These are phyloP conservation scores for Aphaenogaster floridana DNA, from an alignment of 1,140 invertebrate genomes.

Conservation along the genomic window DNA sequence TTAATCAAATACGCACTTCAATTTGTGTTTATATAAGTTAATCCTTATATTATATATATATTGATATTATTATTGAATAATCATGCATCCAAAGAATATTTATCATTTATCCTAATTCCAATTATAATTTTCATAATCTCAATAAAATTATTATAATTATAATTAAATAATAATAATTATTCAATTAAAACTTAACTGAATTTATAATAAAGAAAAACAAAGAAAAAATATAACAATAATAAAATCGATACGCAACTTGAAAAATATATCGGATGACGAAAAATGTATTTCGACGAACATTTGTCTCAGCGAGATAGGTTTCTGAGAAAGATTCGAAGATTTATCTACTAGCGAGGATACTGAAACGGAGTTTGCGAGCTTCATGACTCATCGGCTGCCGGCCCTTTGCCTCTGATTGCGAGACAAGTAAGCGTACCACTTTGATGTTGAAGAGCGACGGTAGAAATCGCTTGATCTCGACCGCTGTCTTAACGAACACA, in stretches of 20 bases:
- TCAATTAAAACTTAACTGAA: neutral
- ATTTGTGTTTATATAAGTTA: neutral
- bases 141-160: neutral
- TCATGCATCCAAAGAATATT: neutral
- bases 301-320: neutral
- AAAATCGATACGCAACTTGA: neutral
- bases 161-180: neutral
- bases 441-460: conserved; percentile 86
- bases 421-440: conserved; percentile 83
- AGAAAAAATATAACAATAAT: neutral
- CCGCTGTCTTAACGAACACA: conserved; percentile 83
- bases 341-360: neutral
- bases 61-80: neutral
- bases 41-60: no score
- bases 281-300: neutral
- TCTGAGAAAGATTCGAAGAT: neutral
- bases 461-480: conserved; percentile 84
- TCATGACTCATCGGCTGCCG: neutral
- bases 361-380: neutral
- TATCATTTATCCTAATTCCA: neutral
- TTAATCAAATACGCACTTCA: neutral
- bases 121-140: neutral
- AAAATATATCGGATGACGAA: neutral
- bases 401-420: neutral
- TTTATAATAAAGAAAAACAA: neutral